Conservation (phyloP, 2,888 invertebrate genomes). For the Lithophane ornitopus region DNA sequence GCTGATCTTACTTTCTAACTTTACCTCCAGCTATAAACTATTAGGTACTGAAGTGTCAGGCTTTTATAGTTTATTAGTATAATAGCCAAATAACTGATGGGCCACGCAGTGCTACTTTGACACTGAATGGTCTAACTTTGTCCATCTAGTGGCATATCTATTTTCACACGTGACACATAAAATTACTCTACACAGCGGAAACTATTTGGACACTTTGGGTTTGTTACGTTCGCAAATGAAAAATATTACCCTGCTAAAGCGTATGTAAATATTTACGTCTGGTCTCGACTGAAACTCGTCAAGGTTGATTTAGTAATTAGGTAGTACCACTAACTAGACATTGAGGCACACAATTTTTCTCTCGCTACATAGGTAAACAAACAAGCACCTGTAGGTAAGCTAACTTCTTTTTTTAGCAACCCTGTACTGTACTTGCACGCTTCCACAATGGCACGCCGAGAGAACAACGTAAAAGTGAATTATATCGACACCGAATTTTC, state of each 20-base stretch:
- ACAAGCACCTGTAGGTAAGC: slow-evolving; percentile 55
- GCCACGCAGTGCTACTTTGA: not conserved
- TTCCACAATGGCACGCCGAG: slow-evolving; percentile 82
- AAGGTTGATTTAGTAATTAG: slow-evolving; percentile 38
- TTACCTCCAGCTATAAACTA: not conserved
- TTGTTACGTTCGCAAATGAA: not conserved
- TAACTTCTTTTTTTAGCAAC: slow-evolving; percentile 64
- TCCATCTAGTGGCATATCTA: not conserved
- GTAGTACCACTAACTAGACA: slow-evolving; percentile 36
- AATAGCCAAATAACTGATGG: not conserved
- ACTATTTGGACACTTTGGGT: slow-evolving; percentile 5
- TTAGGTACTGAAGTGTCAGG: not conserved
- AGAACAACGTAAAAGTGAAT: slow-evolving; percentile 75
- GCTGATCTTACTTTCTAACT: not conserved
- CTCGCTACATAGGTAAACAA: slow-evolving; percentile 28
- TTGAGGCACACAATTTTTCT: slow-evolving; percentile 43
- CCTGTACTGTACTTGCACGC: slow-evolving; percentile 78
- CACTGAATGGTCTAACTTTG: not conserved
- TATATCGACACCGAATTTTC: slow-evolving; percentile 81
- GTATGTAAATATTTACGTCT: slow-evolving; percentile 47
- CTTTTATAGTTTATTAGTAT: not conserved
- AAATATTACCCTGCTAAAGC: slow-evolving; percentile 11
- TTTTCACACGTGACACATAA: not conserved
- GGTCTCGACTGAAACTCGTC: slow-evolving; percentile 10
- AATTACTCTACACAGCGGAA: not conserved